These are phyloP conservation scores for Xyrauchen texanus DNA, from an alignment of 2,113 vertebrate genomes.

Conservation along the genomic window DNA sequence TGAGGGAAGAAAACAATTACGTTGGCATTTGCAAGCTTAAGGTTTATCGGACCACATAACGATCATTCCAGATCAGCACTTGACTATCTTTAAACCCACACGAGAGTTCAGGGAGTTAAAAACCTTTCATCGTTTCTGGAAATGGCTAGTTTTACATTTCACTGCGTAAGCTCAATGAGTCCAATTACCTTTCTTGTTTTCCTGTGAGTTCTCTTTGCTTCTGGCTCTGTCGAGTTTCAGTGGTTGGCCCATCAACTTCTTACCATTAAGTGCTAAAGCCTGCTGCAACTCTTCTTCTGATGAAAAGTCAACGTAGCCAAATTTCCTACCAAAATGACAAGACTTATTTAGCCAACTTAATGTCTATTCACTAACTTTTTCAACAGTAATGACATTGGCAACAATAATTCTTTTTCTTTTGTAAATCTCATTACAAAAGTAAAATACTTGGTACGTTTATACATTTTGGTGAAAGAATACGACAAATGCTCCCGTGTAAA, in stretches of 20 bases:
- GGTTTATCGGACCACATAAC: background rate
- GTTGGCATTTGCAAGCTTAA: background rate
- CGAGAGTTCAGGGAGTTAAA: constrained; percentile 2
- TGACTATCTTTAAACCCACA: constrained; percentile 38
- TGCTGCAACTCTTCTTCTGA: constrained; percentile 87
- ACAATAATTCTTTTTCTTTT: too few relatives aligned
- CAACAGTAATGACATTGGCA: too few relatives aligned
- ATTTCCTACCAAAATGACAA: constrained; percentile 74
- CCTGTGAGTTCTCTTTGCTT: constrained; percentile 78
- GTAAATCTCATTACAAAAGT: too few relatives aligned
- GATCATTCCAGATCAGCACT: constrained; percentile 35
- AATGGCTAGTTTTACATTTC: background rate
- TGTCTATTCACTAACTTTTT: too few relatives aligned
- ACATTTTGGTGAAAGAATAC: too few relatives aligned
- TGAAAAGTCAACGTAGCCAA: constrained; percentile 91
- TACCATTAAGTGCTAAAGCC: constrained; percentile 89
- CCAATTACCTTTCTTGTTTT: constrained; percentile 84
- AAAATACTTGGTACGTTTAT: too few relatives aligned
- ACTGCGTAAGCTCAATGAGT: too few relatives aligned
- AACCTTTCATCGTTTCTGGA: constrained; percentile 16
- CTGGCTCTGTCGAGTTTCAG: constrained; percentile 87
- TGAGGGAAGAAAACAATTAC: constrained; percentile 59
- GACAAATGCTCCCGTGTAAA: too few relatives aligned
- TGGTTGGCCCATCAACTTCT: constrained; percentile 88
- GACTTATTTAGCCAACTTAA: too few relatives aligned